These are phyloP conservation scores for Calameuta idolon DNA, from an alignment of 2,888 invertebrate genomes.

Conservation along the genomic window DNA sequence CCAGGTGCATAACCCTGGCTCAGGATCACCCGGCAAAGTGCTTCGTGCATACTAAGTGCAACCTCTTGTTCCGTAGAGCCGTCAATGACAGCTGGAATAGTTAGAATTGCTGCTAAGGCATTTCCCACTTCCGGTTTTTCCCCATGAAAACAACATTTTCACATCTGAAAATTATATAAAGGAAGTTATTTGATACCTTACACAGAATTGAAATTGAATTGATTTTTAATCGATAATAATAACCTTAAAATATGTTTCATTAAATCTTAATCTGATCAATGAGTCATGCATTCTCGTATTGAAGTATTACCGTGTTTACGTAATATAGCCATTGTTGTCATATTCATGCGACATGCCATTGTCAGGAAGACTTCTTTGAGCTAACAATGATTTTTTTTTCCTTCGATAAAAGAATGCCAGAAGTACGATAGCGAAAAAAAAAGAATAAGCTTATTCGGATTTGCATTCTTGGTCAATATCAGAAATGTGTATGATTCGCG, in stretches of 20 bases:
- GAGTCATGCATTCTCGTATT: not conserved
- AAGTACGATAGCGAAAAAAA: not conserved
- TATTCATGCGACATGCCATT: not conserved
- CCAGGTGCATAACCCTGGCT: not conserved
- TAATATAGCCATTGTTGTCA: not conserved
- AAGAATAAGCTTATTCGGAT: not conserved
- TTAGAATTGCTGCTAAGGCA: not conserved
- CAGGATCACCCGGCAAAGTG: not conserved
- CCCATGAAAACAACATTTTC: not conserved
- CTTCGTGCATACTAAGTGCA: not conserved
- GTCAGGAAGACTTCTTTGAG: not conserved
- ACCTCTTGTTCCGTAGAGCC: not conserved
- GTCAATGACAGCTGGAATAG: not conserved
- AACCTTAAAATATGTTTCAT: not conserved
- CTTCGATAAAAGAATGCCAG: not conserved
- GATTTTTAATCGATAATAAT: not conserved
- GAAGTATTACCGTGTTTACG: not conserved
- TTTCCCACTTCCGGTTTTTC: not conserved
- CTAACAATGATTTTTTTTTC: not conserved
- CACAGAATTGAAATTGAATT: not conserved
- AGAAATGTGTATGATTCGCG: not conserved
- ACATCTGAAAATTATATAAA: not conserved
- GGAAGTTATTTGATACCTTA: not conserved
- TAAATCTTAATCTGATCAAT: not conserved
- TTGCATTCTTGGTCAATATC: not conserved